Evolutionary conservation across 2,888 invertebrate genomes (phyloP).

Genomic region (Nowickia ferox): DNA sequence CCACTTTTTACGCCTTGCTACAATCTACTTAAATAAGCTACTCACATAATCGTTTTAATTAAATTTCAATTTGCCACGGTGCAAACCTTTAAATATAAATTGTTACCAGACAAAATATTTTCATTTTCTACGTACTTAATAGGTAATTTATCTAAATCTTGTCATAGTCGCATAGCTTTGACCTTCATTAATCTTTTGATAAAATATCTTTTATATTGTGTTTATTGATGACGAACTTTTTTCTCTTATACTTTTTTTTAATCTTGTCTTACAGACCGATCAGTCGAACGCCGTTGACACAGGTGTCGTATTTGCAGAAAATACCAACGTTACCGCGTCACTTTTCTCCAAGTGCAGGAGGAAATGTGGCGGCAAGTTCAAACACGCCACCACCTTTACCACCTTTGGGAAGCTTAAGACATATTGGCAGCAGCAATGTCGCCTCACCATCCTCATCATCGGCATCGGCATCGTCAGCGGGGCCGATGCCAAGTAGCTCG

Average conservation of each 20-base stretch:
- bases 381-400: slow-evolving; percentile 65
- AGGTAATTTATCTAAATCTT: slow-evolving; percentile 42
- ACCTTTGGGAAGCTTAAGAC: slow-evolving; percentile 66
- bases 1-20: neutral
- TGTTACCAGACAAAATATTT: slow-evolving; percentile 26
- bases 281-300: slow-evolving; percentile 81
- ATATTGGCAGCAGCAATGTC: slow-evolving; percentile 66
- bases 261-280: slow-evolving; percentile 78
- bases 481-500: slow-evolving; percentile 79
- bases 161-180: slow-evolving; percentile 21
- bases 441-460: slow-evolving; percentile 58
- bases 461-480: slow-evolving; percentile 47
- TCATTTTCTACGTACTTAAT: slow-evolving; percentile 28
- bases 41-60: slow-evolving; percentile 77
- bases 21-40: slow-evolving; percentile 33
- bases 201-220: slow-evolving; percentile 31
- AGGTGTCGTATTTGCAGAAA: slow-evolving; percentile 82
- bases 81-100: slow-evolving; percentile 35
- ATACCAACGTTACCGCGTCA: slow-evolving; percentile 82
- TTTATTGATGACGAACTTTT: neutral
- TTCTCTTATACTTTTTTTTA: neutral
- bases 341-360: slow-evolving; percentile 78
- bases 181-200: slow-evolving; percentile 74
- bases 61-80: slow-evolving; percentile 78
- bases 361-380: slow-evolving; percentile 65